Base-by-base conservation (phyloP, 2,797 vertebrate species). In the Sebastiscus albofasciatus region DNA sequence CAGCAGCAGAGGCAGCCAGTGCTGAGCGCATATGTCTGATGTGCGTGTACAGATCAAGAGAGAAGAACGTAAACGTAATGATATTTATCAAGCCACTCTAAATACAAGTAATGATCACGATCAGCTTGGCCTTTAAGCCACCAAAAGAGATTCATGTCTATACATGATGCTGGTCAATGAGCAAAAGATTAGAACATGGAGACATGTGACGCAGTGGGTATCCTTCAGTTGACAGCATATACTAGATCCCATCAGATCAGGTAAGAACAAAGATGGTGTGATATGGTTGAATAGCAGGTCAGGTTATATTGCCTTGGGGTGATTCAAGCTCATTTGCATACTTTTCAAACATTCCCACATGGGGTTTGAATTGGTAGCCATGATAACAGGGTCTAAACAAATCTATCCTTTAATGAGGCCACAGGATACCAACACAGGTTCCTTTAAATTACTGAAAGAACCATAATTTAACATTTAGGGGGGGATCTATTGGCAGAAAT, bases 241-340 rank as follows among this genome's bases (percentile, higher is more conserved):
- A 10, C 54, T 76, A 14, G 18, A 78, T 81, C 67, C 27, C 16
- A 42, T 72, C 76, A 75, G 67, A 77, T 60, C 58, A 42, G 36
- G 64, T 20, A 22, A 36, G 13, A 83, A 52, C 58, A 79, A 77
- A 82, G 79, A 65, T 20, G 18, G 29, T 74, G 72, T 79, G 79
- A 77, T 75, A 4, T 6, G 27, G 74, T 36, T 74, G 79, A 80
- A 81, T 27, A 75, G 34, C 16, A 9, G 81, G 60, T 74, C 67
- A 64, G 75, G 61, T 77, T 80, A 58, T 24, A 52, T 64, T 24
- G 82, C 87, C 82, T 77, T 27, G 20, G 46, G 90, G 68, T 60
- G 49, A 69, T 73, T 80, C 12, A n/a, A 39, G 58, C 60, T 77
- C 49, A 89, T 92, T 83, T 87, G 70, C 85, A 88, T 89, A 72